These are phyloP conservation scores for Iphiclides podalirius DNA, from an alignment of 2,888 invertebrate species.

Conservation along the genomic window DNA sequence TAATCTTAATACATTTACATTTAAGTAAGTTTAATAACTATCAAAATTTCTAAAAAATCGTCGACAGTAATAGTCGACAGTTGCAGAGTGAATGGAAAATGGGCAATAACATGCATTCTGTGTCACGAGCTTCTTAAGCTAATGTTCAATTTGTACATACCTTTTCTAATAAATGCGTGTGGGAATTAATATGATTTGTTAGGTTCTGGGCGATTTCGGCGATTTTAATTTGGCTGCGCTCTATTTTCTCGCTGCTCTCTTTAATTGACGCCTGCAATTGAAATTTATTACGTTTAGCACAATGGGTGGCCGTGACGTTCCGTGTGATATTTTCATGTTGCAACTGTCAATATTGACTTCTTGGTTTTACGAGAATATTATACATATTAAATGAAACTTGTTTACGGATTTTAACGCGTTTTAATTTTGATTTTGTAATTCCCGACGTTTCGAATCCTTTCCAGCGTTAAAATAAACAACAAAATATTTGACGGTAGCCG, in stretches of 20 bases:
- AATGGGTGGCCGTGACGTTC: constrained; percentile 2
- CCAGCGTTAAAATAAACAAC: too few species aligned
- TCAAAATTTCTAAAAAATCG: too few species aligned
- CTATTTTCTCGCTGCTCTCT: constrained; percentile 63
- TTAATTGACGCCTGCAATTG: constrained; percentile 65
- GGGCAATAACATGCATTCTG: neutral
- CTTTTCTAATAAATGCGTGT: constrained; percentile 66
- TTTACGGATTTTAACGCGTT: too few species aligned
- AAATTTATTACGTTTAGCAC: constrained; percentile 17
- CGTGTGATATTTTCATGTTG: neutral
- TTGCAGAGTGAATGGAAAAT: neutral
- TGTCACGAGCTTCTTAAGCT: neutral
- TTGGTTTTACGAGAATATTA: too few species aligned
- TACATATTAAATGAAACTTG: too few species aligned
- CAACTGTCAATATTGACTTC: neutral
- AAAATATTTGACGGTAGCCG: too few species aligned
- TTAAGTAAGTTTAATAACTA: too few species aligned
- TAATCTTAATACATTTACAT: too few species aligned
- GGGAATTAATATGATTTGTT: constrained; percentile 58
- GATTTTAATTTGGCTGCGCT: constrained; percentile 60
- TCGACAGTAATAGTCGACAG: too few species aligned
- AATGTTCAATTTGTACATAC: constrained; percentile 39
- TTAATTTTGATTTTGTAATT: too few species aligned
- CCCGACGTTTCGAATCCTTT: too few species aligned
- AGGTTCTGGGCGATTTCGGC: constrained; percentile 60